Evolutionary conservation across 2,888 invertebrate genomes (phyloP), one percentile per base, ranked within the genome.

Genomic region (Drosophila tanythrix): DNA sequence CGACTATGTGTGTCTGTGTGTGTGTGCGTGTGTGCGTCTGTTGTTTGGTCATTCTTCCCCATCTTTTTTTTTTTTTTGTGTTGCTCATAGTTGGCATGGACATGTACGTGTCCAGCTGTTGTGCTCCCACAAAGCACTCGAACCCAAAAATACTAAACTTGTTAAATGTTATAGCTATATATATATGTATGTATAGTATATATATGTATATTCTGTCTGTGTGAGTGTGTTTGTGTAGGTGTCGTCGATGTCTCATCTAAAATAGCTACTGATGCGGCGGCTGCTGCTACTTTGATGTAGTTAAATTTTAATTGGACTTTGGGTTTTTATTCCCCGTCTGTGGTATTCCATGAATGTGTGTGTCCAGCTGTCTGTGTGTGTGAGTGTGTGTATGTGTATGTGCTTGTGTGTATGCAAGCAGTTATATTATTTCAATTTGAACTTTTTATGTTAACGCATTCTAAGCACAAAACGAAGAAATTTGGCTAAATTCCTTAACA

Each of bases 301-400:
- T 90, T 88, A 88, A 90, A 90, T 90, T 90, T 91, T 91, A 91
- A 88, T 91, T 90, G 90, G 90, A 90, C 89, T 90, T 90, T 86
- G 79, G 90, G 80, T 85, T 88, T 88, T 84, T 78, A 73, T 74
- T 50, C 80, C 75, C 79, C 76, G 76, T 81, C 82, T 83, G 81
- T 79, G 87, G 83, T 82, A 90, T 85, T 79, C 75, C 79, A 77
- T 76, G 35, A 75, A 77, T 77, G 79, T 67, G 68, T 46, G 55
- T 55, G 15, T 61, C 18, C n/a, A 43, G 64, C 51, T 48, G 7
- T 33, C 3, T 55, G 3, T 48, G 18, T 46, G 29, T 51, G 40
- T 52, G 35, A 31, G 59, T 48, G 40, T 46, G 56, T 18, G 38
- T 64, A 15, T 18, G 18, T 15, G 10, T 51, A 21, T 38, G 43